These are phyloP conservation scores for Andrena bicolor DNA, from an alignment of 2,888 invertebrate genomes.

Conservation along the genomic window DNA sequence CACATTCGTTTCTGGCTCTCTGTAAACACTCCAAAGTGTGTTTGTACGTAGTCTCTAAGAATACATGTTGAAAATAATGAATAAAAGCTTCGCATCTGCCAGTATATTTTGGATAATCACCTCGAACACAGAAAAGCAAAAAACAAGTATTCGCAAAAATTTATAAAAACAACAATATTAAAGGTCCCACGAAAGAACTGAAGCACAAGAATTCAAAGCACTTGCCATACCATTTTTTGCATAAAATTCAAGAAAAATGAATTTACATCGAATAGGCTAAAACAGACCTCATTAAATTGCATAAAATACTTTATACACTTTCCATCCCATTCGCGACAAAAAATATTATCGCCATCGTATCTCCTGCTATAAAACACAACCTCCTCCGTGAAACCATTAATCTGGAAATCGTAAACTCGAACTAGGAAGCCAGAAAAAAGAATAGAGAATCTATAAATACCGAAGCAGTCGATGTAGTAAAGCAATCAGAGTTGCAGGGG, in stretches of 20 bases:
- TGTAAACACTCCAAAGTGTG: background rate
- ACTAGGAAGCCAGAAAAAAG: background rate
- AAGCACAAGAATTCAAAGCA: too few species aligned
- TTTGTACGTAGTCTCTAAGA: background rate
- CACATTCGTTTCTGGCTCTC: background rate
- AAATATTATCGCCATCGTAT: background rate
- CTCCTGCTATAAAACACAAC: background rate
- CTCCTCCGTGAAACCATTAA: too few species aligned
- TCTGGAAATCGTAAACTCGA: slow-evolving; percentile 11
- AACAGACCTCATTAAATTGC: too few species aligned
- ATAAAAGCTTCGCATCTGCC: background rate
- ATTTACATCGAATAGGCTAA: too few species aligned
- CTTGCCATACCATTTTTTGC: too few species aligned
- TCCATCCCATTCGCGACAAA: background rate
- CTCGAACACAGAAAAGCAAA: too few species aligned
- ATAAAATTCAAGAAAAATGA: too few species aligned
- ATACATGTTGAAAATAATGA: background rate
- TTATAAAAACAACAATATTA: too few species aligned
- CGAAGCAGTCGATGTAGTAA: background rate
- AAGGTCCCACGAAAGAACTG: too few species aligned
- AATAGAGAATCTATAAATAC: background rate
- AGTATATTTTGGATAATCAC: too few species aligned
- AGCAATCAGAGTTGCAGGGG: slow-evolving; percentile 6
- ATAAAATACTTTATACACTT: background rate
- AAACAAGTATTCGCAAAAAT: too few species aligned